These are phyloP conservation scores for Carollia perspicillata DNA, from an alignment of 2,113 vertebrate species.

Conservation along the genomic window DNA sequence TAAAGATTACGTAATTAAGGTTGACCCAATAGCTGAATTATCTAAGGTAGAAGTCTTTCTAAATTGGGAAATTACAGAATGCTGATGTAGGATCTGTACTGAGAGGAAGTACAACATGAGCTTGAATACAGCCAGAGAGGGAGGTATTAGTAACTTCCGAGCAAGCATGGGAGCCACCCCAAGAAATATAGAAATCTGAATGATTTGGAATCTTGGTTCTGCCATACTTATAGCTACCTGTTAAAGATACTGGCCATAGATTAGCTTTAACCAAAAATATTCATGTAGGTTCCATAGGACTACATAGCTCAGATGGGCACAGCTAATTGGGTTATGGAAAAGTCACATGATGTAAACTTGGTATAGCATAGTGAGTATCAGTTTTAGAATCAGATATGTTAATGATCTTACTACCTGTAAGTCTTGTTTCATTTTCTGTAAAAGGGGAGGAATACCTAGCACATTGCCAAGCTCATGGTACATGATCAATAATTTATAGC, in stretches of 20 bases:
- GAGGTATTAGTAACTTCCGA: background rate
- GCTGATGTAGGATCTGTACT: background rate
- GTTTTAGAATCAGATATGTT: background rate
- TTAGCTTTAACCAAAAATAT: background rate
- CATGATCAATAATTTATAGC: background rate
- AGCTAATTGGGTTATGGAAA: background rate
- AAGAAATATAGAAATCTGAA: background rate
- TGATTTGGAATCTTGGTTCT: background rate
- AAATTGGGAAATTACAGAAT: background rate
- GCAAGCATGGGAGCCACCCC: background rate
- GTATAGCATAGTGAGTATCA: background rate
- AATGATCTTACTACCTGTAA: background rate
- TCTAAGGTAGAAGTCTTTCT: background rate
- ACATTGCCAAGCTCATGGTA: background rate
- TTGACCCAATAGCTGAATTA: background rate
- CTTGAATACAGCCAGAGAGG: background rate
- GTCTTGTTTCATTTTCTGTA: background rate
- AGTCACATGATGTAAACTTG: background rate
- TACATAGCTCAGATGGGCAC: background rate
- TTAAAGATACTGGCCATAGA: background rate
- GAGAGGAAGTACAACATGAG: background rate
- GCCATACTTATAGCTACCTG: background rate
- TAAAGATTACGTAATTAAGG: background rate
- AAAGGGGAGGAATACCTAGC: background rate
- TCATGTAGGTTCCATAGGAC: background rate